Base-by-base conservation (phyloP, 2,888 invertebrate genomes). In the Dorcus parallelipipedus region DNA sequence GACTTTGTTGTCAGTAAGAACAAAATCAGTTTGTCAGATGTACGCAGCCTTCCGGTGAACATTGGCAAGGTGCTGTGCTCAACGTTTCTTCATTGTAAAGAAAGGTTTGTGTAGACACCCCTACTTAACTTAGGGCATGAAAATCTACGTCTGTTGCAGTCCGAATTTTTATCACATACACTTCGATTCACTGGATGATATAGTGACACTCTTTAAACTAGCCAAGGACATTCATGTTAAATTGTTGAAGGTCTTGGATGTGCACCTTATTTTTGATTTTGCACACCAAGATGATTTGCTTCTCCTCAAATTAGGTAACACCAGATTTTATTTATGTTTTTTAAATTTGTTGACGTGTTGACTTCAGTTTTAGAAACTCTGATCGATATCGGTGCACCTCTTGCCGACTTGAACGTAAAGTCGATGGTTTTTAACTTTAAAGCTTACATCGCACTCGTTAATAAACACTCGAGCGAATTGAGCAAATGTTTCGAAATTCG, bases 351-450 rank as follows among this genome's bases (percentile, higher is more conserved):
- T 8, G 5, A 20, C 17, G 14, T 3, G 6, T 33, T 6, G 26
- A 7, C 26, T 23, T 45, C 26, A 40, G 83, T 80, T 59, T 67
- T 84, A 60, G 73, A 80, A 43, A 76, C 79, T 20, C 78, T 83
- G 61, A 70, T 81, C 56, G 73, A 76, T 61, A 81, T 83, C 43
- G 81, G 82, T 4, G 77, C 80, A 63, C 71, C 81, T 40, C 78
- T 83, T 1, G 78, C 80, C 48, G 73, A 72, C 2, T 69, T 84
- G 49, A 84, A 83, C 71, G 75, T 82, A 0, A 84, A 82, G 67
- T 80, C 82, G 0, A 79, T 82, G 79, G 81, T 81, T 0, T 82
- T 82, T 51, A 83, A 82, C 64, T 84, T 83, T 83, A 84, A 83
- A 65, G 80, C 78, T 0, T 82, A 77, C 64, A 77, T 76, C 4